Conservation (phyloP, 1,140 invertebrate genomes). For the Apis florea region DNA sequence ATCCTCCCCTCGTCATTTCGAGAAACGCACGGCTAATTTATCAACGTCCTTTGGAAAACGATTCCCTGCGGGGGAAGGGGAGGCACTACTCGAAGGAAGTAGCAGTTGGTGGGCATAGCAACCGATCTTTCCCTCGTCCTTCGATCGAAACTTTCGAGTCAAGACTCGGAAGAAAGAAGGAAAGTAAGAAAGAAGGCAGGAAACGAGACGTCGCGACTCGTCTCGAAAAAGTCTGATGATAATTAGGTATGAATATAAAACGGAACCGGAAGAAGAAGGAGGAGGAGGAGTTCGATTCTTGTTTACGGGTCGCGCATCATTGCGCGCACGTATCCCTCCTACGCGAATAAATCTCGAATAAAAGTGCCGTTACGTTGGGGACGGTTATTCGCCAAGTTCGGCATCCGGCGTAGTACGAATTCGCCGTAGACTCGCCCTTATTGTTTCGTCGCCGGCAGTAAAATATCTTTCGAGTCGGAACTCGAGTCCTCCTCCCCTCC, state of each 20-base stretch:
- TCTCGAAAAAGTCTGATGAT: constrained; percentile 37
- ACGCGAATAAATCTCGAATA: constrained; percentile 72
- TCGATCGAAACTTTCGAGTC: constrained; percentile 9
- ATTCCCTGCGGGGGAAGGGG: not conserved
- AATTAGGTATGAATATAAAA: constrained; percentile 62
- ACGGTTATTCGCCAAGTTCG: constrained; percentile 71
- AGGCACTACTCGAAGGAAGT: not conserved
- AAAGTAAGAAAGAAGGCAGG: not conserved
- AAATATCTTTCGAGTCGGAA: constrained; percentile 47
- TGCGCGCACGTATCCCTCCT: constrained; percentile 59
- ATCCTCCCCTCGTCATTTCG: not conserved
- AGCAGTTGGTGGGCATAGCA: too few relatives aligned
- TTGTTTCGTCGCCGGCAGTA: constrained; percentile 61
- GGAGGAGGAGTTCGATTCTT: constrained; percentile 45
- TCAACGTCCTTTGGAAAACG: not conserved
- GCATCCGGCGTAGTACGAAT: constrained; percentile 51
- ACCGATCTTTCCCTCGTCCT: not conserved
- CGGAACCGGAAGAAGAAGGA: not conserved
- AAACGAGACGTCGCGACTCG: constrained; percentile 14
- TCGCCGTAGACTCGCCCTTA: constrained; percentile 58
- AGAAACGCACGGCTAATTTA: constrained; percentile 3
- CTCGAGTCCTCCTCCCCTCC: too few relatives aligned
- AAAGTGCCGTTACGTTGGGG: constrained; percentile 71
- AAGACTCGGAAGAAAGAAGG: not conserved
- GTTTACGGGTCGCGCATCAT: constrained; percentile 75